These are phyloP conservation scores for Brachionus koreanus DNA, from an alignment of 1,140 invertebrate species.

Conservation along the genomic window DNA sequence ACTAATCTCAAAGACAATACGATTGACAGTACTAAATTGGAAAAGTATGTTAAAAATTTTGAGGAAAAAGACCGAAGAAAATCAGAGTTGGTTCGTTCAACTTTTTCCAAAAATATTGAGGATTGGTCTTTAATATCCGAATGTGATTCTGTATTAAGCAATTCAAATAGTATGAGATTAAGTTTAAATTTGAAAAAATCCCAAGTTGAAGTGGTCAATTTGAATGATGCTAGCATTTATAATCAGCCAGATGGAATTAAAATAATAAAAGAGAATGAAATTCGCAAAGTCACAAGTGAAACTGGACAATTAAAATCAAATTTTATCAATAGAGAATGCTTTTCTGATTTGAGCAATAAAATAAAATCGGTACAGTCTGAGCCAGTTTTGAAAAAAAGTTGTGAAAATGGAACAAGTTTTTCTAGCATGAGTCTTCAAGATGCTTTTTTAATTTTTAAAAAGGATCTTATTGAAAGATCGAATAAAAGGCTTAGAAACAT, in stretches of 20 bases:
- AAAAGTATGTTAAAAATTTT: background rate
- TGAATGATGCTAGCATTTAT: background rate
- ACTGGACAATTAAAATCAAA: background rate
- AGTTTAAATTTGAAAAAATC: slow-evolving; percentile 1
- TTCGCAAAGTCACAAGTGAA: background rate
- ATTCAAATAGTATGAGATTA: background rate
- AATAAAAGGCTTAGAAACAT: background rate
- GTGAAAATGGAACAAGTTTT: background rate
- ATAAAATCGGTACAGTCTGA: background rate
- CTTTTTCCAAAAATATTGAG: slow-evolving; percentile 3
- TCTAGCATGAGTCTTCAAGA: slow-evolving; percentile 37
- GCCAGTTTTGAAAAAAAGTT: background rate
- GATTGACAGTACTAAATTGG: background rate
- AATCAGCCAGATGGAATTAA: background rate
- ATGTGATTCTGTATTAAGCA: background rate
- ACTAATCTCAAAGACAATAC: background rate
- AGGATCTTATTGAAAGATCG: slow-evolving; percentile 19
- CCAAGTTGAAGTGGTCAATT: slow-evolving; percentile 34
- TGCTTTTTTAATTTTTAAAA: slow-evolving; percentile 33
- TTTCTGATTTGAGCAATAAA: background rate
- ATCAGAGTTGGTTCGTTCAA: background rate
- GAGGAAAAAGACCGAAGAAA: background rate
- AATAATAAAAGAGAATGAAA: slow-evolving; percentile 32
- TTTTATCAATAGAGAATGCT: background rate
- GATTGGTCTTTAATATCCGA: slow-evolving; percentile 26